Conservation (phyloP, 2,113 vertebrate species). For the Thamnophis sirtalis region DNA sequence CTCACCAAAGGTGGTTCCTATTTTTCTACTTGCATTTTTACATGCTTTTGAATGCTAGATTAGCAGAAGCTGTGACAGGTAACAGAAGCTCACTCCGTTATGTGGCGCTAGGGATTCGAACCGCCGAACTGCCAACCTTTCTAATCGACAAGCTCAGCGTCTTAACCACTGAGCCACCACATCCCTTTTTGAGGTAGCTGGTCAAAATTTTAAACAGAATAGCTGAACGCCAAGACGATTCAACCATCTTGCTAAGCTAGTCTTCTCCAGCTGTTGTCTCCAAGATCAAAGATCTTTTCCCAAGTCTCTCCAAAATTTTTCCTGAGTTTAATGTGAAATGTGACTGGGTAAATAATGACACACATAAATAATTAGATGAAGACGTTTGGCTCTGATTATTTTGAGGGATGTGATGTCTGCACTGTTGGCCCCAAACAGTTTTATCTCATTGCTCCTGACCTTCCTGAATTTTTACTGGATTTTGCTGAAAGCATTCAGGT, state of each 20-base stretch:
- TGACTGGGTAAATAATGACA: not conserved
- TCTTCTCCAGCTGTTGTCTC: not conserved
- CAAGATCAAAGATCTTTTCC: not conserved
- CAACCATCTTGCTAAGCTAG: not conserved
- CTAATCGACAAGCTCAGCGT: too few relatives aligned
- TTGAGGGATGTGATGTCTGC: not conserved
- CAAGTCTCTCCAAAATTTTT: not conserved
- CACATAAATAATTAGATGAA: not conserved
- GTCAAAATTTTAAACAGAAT: not conserved
- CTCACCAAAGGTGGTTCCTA: too few relatives aligned
- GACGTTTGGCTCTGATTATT: not conserved
- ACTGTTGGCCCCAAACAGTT: not conserved
- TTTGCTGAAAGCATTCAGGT: not conserved
- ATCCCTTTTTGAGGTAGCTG: not conserved
- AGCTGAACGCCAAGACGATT: not conserved
- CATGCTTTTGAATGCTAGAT: too few relatives aligned
- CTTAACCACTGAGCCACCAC: too few relatives aligned
- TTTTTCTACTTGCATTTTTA: too few relatives aligned
- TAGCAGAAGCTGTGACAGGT: too few relatives aligned
- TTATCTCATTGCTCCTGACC: not conserved
- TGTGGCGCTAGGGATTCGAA: too few relatives aligned
- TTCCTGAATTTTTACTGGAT: not conserved
- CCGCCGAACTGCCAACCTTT: too few relatives aligned
- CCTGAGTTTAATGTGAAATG: not conserved
- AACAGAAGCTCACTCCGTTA: too few relatives aligned